Evolutionary conservation across 2,113 vertebrate genomes (phyloP).

Genomic region (Osmerus mordax): DNA sequence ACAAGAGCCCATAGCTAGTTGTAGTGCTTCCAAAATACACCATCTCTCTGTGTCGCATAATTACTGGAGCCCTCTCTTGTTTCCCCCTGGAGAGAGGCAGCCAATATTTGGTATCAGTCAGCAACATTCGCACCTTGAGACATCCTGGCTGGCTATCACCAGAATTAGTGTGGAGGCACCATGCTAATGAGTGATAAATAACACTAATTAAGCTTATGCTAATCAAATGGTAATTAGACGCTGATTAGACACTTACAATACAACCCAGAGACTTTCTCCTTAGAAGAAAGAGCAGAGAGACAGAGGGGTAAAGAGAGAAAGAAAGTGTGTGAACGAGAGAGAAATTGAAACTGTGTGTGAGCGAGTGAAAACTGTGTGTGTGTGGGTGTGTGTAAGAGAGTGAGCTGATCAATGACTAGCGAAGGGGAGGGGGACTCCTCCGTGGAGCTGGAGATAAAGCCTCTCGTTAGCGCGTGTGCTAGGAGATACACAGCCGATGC

Average conservation of each 20-base stretch:
- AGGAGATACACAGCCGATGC: no score
- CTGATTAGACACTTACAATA: constrained; percentile 50
- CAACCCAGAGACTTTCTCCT: constrained; percentile 42
- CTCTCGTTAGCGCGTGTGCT: no score
- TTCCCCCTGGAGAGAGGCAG: constrained; percentile 32
- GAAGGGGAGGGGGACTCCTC: no score
- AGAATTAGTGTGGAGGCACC: constrained; percentile 27
- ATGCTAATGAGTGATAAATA: constrained; percentile 62
- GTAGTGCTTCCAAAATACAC: constrained; percentile 4
- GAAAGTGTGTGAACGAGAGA: background rate
- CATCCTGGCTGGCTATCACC: constrained; percentile 29
- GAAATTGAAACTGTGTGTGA: background rate
- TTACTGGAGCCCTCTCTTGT: constrained; percentile 34
- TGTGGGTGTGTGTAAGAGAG: background rate
- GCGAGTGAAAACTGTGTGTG: no score
- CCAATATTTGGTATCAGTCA: constrained; percentile 24
- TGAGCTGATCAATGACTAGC: constrained; percentile 34
- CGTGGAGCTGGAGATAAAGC: background rate
- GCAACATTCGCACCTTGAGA: constrained; percentile 25
- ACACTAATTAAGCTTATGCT: constrained; percentile 57
- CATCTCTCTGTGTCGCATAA: constrained; percentile 24
- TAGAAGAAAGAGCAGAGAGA: constrained; percentile 20
- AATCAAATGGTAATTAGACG: constrained; percentile 50
- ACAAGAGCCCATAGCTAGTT: no score
- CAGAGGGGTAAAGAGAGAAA: background rate